Percentiles rank a stretch among this genome's conserved stretches.
Evolutionary conservation across 2,888 invertebrate genomes (phyloP).

Genomic region (Pseudococcus jackbeardsleyi): DNA sequence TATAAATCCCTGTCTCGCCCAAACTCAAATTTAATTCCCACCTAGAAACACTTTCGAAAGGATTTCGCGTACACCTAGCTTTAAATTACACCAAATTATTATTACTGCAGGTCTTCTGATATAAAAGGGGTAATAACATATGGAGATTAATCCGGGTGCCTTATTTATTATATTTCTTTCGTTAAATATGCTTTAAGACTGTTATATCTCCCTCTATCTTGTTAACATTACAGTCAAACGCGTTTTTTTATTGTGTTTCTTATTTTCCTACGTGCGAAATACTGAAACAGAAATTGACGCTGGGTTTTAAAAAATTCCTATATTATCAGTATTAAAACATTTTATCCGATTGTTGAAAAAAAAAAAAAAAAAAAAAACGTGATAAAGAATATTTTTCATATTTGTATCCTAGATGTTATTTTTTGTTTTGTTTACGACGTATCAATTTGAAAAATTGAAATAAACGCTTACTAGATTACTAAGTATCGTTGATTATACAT

Average conservation of each 20-base stretch:
- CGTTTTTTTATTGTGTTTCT: neutral
- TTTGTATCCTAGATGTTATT: conserved; percentile 33
- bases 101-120: neutral
- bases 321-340: conserved; percentile 46
- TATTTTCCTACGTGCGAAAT: neutral
- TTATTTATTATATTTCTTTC: conserved; percentile 41
- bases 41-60: neutral
- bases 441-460: neutral
- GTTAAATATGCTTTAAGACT: conserved; percentile 36
- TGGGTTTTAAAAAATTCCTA: conserved; percentile 17
- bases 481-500: conserved; percentile 30
- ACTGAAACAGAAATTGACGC: neutral
- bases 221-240: neutral
- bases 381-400: conserved; percentile 39
- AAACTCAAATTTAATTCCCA: neutral
- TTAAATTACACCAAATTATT: neutral
- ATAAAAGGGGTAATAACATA: neutral
- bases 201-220: neutral
- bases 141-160: conserved; percentile 26
- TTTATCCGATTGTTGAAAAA: conserved; percentile 18
- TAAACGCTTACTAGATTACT: conserved; percentile 43
- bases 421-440: conserved; percentile 7
- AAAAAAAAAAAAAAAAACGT: too few relatives aligned
- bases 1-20: too few relatives aligned
- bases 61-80: too few relatives aligned